Percentiles rank a stretch among this genome's conserved stretches.
Evolutionary conservation across 2,113 vertebrate species (phyloP).

Genomic region (Actinemys pallida): DNA sequence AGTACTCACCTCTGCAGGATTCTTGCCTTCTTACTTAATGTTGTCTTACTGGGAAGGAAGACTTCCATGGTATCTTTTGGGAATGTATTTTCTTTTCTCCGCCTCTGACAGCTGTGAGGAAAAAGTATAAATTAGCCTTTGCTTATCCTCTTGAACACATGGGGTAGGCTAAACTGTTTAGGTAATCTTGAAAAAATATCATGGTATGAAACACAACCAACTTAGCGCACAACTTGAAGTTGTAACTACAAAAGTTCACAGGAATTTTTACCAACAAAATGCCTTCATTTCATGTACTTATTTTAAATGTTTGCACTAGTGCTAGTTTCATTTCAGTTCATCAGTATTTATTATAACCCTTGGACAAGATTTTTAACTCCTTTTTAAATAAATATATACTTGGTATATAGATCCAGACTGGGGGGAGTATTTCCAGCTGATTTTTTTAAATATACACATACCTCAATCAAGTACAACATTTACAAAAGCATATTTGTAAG

Average conservation of each 20-base stretch:
- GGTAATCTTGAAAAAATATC: not conserved
- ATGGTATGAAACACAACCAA: not conserved
- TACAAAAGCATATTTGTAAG: not conserved
- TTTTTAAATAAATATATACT: not conserved
- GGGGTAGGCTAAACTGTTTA: not conserved
- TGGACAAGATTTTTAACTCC: rapidly evolving
- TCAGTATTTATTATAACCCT: not conserved
- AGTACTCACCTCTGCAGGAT: not conserved
- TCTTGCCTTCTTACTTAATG: not conserved
- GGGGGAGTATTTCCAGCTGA: not conserved
- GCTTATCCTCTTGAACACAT: not conserved
- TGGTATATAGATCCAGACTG: not conserved
- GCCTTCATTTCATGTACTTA: rapidly evolving
- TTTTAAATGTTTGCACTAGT: not conserved
- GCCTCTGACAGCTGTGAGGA: not conserved
- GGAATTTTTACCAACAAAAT: not conserved
- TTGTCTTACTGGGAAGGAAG: not conserved
- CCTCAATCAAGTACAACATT: rapidly evolving
- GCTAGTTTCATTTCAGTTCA: rapidly evolving
- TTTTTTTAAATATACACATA: not conserved
- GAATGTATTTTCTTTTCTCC: not conserved
- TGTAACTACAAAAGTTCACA: too few species aligned
- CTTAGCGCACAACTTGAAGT: not conserved
- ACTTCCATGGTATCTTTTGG: not conserved
- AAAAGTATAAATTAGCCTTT: not conserved